Evolutionary conservation across 1,140 invertebrate species (phyloP).

Genomic region (Hyles euphorbiae): DNA sequence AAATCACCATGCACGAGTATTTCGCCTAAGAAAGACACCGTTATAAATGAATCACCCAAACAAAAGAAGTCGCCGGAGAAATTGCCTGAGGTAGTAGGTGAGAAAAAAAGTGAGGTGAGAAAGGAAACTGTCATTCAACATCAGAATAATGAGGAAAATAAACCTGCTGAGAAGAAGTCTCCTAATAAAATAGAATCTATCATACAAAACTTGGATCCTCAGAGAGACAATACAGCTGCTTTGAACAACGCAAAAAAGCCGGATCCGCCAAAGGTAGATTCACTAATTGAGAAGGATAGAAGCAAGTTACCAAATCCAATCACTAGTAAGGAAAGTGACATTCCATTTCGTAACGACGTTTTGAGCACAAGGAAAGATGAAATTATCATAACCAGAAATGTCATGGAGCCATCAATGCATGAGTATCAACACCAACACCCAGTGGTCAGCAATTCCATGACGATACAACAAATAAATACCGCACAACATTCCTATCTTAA

Average conservation of each 20-base stretch:
- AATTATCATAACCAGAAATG: constrained; percentile 52
- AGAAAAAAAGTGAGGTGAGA: constrained; percentile 55
- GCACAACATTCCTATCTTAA: constrained; percentile 55
- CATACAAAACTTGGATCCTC: constrained; percentile 57
- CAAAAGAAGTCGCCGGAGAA: constrained; percentile 53
- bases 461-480: constrained; percentile 58
- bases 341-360: constrained; percentile 50
- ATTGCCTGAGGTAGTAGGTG: constrained; percentile 30
- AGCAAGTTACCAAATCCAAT: constrained; percentile 44
- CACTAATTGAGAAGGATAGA: constrained; percentile 43
- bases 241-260: constrained; percentile 32
- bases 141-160: constrained; percentile 52
- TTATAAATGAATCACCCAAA: constrained; percentile 55
- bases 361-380: constrained; percentile 56
- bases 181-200: constrained; percentile 62
- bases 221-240: constrained; percentile 35
- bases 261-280: constrained; percentile 51
- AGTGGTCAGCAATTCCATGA: constrained; percentile 54
- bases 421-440: constrained; percentile 53
- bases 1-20: constrained; percentile 41
- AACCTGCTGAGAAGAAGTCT: constrained; percentile 51
- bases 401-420: constrained; percentile 50
- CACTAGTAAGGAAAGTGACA: constrained; percentile 52
- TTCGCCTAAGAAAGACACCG: constrained; percentile 60
- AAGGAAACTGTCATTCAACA: constrained; percentile 70